Base-by-base conservation (phyloP, 2,888 invertebrate genomes). In the Penaeus monodon region DNA sequence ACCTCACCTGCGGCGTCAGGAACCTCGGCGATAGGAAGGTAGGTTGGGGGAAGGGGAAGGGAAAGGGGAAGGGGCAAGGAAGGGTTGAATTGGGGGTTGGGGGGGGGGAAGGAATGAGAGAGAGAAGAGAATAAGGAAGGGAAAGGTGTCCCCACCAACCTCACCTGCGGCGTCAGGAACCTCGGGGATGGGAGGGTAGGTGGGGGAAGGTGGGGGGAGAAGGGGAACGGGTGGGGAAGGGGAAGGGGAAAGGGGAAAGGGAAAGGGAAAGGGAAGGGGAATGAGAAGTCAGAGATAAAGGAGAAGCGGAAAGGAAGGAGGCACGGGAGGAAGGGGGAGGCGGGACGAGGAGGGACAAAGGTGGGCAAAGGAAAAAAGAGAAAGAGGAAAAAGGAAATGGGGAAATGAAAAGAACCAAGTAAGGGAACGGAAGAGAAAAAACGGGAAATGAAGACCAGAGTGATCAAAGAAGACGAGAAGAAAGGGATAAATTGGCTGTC, bases 1-100 rank as follows among this genome's bases (percentile, higher is more conserved):
- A 89, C 74, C 86, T 89, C 68, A 89, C 89, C n/a, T 89, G 89
- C 49, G 89, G 89, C 49, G 84, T 89, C n/a, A 84, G 89, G 29
- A 77, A 84, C 44, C 81, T 87, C 38, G 89, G 84, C 14, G 89
- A 89, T 74, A 84, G 87, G 27, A 86, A 89, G 85, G 88, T 88
- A 27, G 81, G 81, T 73, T 73, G 12, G 29, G 2, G 20, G 68
- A 3, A 68, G n/a, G 68, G 68, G 27, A 3, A 6, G 20, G 68
- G 27, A 2, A 12, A 6, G 4, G 29, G n/a, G 17, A 12, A 6
- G 14, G 68, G 29, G n/a, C 1, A 33, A 7, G 49, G 49, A 10
- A 8, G 10, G 10, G 49, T 1, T 1, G 10, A 33, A 10, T 44
- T 24, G 38, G 10, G 74, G 44, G 74, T 12, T 3, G 14, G 76